phyloP scores from a whole-genome alignment of 2,888 invertebrate genomes.

The Cheilosia pagana region DNA sequence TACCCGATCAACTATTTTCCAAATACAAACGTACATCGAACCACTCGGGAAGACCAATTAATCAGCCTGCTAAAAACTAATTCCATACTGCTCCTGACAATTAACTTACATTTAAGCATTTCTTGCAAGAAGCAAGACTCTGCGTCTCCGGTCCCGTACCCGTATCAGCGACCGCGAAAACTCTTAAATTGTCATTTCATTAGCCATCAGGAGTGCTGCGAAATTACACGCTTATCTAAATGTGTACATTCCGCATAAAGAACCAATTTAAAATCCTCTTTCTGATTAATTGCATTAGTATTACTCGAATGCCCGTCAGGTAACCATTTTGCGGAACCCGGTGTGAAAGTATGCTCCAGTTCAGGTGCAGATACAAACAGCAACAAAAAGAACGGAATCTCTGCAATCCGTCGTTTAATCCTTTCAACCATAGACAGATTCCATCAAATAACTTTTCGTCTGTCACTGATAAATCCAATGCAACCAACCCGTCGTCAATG shows the following conservation, averaged over 20 bases:
- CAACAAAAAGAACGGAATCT: slow-evolving; percentile 13
- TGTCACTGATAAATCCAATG: slow-evolving; percentile 73
- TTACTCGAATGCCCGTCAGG: slow-evolving; percentile 36
- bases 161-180: too few species aligned
- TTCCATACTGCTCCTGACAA: too few species aligned
- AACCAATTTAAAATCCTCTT: slow-evolving; percentile 51
- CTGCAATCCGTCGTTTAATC: slow-evolving; percentile 54
- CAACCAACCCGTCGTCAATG: slow-evolving; percentile 72
- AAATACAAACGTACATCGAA: too few species aligned
- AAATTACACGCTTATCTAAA: background rate
- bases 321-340: slow-evolving; percentile 18
- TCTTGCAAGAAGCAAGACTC: too few species aligned
- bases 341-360: slow-evolving; percentile 13
- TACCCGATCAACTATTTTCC: too few species aligned
- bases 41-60: too few species aligned
- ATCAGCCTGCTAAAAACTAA: too few species aligned
- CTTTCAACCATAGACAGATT: slow-evolving; percentile 70
- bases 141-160: too few species aligned
- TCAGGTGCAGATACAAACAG: slow-evolving; percentile 19
- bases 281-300: slow-evolving; percentile 72
- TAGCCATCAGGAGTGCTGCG: background rate
- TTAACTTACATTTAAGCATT: too few species aligned
- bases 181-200: background rate
- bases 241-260: background rate
- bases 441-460: slow-evolving; percentile 74